Evolutionary conservation across 2,797 vertebrate genomes (phyloP).

Genomic region (Gouania willdenowi): DNA sequence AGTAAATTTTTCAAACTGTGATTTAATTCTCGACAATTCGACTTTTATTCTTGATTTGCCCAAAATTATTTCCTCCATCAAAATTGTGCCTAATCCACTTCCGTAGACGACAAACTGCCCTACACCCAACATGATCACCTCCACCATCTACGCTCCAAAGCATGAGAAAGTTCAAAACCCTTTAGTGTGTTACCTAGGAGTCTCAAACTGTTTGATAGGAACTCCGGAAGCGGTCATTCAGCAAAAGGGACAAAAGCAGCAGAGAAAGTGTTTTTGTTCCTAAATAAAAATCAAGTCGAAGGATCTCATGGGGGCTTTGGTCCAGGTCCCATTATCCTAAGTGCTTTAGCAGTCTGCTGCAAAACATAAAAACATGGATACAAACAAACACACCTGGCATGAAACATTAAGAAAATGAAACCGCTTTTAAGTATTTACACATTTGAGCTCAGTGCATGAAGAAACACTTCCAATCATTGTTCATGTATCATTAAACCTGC

Average conservation of each 20-base stretch:
- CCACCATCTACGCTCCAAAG: too few species aligned
- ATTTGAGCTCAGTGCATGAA: slow-evolving; percentile 51
- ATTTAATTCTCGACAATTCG: too few species aligned
- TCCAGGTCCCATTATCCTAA: slow-evolving; percentile 34
- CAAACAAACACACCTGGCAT: slow-evolving; percentile 2
- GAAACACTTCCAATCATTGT: slow-evolving; percentile 13
- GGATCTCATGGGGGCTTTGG: slow-evolving; percentile 32
- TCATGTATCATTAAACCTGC: too few species aligned
- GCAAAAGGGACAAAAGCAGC: slow-evolving; percentile 2
- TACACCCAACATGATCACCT: too few species aligned
- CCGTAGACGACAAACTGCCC: too few species aligned
- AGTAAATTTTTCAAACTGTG: too few species aligned
- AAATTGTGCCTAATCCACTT: too few species aligned
- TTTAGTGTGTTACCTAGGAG: too few species aligned
- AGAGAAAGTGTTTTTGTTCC: slow-evolving; percentile 23
- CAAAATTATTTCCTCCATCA: too few species aligned
- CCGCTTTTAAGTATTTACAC: slow-evolving; percentile 35
- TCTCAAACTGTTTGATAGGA: slow-evolving; percentile 11
- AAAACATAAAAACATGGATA: slow-evolving; percentile 44
- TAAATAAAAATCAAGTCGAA: slow-evolving; percentile 35
- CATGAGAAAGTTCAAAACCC: too few species aligned
- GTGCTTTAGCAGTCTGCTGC: slow-evolving; percentile 36
- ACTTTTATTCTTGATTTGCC: too few species aligned
- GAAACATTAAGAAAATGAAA: slow-evolving; percentile 50
- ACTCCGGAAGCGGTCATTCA: slow-evolving; percentile 15